Conservation (phyloP, 2,797 vertebrate genomes). For the Acanthiza pusilla region DNA sequence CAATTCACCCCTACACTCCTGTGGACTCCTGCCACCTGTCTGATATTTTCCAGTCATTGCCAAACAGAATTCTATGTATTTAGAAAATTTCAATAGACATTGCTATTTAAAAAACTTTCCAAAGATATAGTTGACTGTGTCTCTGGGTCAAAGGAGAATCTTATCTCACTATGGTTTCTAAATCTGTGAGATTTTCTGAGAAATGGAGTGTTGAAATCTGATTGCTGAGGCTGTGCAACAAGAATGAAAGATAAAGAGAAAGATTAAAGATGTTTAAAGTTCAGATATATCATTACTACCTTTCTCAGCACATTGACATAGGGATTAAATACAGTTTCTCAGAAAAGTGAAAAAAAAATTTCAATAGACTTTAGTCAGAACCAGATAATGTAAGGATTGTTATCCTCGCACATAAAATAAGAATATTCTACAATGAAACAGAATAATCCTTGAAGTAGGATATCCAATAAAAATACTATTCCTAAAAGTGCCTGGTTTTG, state of each 20-base stretch:
- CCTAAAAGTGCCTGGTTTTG: conserved; percentile 50
- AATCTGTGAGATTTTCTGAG: conserved; percentile 63
- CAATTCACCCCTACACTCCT: background rate
- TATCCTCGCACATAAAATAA: conserved; percentile 47
- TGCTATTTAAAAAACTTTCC: conserved; percentile 55
- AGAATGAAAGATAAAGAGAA: conserved; percentile 70
- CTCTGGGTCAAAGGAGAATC: conserved; percentile 16
- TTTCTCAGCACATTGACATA: conserved; percentile 66
- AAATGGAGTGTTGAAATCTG: conserved; percentile 66
- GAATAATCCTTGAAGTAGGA: conserved; percentile 41
- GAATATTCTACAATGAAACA: conserved; percentile 39
- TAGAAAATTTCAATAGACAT: conserved; percentile 46
- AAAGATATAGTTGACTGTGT: conserved; percentile 39
- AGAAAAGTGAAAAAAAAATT: conserved; percentile 64
- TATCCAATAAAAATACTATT: conserved; percentile 33
- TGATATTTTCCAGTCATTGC: background rate
- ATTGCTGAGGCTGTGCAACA: conserved; percentile 66
- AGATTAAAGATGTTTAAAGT: conserved; percentile 74
- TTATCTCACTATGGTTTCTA: conserved; percentile 61
- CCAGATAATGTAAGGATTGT: conserved; percentile 50
- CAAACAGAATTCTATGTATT: conserved; percentile 40
- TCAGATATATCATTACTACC: conserved; percentile 72
- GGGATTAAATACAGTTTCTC: conserved; percentile 69
- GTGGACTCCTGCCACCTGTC: background rate
- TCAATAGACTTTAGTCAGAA: conserved; percentile 59